phyloP scores from a whole-genome alignment of 2,113 vertebrate species.

The Delphinus delphis region DNA sequence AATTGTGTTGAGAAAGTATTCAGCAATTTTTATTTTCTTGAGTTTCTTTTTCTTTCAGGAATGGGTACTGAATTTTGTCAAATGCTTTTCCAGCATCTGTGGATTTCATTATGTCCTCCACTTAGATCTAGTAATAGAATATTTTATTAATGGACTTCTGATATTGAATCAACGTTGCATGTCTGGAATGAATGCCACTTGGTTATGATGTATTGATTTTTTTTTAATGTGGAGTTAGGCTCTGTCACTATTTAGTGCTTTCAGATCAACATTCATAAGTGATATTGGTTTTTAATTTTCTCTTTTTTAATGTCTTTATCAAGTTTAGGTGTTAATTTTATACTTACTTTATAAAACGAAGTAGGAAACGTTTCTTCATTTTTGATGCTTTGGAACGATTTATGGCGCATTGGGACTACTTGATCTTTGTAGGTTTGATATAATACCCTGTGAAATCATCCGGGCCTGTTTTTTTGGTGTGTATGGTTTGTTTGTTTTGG shows the following conservation, averaged over 20 bases:
- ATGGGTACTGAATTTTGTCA: background rate
- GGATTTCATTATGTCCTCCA: background rate
- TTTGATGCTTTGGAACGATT: background rate
- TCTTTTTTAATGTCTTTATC: background rate
- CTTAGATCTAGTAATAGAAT: background rate
- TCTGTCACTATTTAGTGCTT: background rate
- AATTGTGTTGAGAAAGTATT: background rate
- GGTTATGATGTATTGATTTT: background rate
- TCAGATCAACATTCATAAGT: background rate
- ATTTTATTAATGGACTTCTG: background rate
- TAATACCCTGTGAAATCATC: background rate
- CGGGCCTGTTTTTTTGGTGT: background rate
- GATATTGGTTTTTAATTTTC: background rate
- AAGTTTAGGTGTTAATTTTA: background rate
- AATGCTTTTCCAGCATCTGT: background rate
- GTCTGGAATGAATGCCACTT: background rate
- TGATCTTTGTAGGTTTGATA: background rate
- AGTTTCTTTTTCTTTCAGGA: background rate
- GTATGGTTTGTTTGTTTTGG: background rate
- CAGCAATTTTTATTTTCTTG: background rate
- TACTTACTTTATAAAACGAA: background rate
- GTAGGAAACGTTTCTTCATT: background rate
- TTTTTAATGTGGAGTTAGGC: background rate
- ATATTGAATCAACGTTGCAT: background rate
- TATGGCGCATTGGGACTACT: background rate